Percentiles rank a stretch among this genome's conserved stretches.
These are phyloP conservation scores for Pseudochirops cupreus DNA, from an alignment of 2,797 vertebrate species.

Conservation along the genomic window DNA sequence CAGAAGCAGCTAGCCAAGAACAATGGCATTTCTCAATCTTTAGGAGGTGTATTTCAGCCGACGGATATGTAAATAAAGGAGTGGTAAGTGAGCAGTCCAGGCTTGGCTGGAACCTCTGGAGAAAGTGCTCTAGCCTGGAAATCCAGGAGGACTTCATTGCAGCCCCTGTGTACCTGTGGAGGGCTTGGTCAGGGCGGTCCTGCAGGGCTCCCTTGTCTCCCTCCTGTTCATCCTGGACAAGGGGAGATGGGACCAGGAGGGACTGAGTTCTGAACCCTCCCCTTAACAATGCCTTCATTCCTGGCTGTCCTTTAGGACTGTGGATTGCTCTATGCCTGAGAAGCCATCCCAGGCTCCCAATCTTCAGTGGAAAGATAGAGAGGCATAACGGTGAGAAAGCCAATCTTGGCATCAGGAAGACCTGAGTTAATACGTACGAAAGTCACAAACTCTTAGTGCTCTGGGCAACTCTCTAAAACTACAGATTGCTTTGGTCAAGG, in stretches of 20 bases:
- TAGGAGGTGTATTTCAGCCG: constrained; percentile 73
- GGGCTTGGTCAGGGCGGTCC: constrained; percentile 32
- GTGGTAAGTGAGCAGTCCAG: constrained; percentile 64
- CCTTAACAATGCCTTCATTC: background rate
- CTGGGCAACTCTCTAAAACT: background rate
- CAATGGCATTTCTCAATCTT: constrained; percentile 76
- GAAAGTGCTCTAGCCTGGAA: constrained; percentile 57
- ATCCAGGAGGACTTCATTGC: constrained; percentile 61
- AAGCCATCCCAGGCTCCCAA: constrained; percentile 12
- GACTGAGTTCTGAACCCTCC: constrained; percentile 11
- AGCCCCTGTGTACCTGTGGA: constrained; percentile 56
- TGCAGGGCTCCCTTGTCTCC: constrained; percentile 26
- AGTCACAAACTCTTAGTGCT: background rate
- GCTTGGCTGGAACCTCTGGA: constrained; percentile 56
- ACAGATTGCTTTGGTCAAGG: background rate
- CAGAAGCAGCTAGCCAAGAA: constrained; percentile 70
- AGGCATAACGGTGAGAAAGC: background rate
- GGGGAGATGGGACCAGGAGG: background rate
- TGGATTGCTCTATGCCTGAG: background rate
- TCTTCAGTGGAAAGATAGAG: background rate
- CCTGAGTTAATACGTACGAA: background rate
- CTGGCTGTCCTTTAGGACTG: no score
- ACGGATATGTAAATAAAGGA: constrained; percentile 80
- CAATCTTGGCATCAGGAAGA: background rate
- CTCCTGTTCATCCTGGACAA: constrained; percentile 22